Conservation (phyloP, 1,140 invertebrate species). For the Drosophila nigrodunni region DNA sequence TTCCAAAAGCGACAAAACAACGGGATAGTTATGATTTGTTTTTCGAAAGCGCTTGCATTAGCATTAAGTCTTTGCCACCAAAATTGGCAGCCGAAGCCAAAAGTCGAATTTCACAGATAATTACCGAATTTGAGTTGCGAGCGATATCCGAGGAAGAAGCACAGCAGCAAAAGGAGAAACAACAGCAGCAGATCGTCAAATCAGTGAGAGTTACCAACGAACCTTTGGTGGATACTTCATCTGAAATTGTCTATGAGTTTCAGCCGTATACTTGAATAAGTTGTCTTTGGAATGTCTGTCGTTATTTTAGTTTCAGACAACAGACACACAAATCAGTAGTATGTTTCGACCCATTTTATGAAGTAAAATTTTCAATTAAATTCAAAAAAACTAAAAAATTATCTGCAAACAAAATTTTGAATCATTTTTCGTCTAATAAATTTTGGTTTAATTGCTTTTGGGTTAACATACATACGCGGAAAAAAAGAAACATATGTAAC, state of each 20-base stretch:
- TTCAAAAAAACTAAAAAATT: conserved; percentile 5
- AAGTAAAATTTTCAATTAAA: conserved; percentile 17
- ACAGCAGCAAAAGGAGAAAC: conserved; percentile 24
- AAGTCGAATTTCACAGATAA: conserved; percentile 70
- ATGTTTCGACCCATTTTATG: conserved; percentile 9
- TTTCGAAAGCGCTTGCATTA: conserved; percentile 73
- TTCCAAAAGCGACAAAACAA: not conserved
- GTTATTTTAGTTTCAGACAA: not conserved
- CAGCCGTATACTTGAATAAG: conserved; percentile 48
- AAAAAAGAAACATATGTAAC: conserved; percentile 8
- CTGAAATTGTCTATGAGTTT: conserved; percentile 57
- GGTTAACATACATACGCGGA: not conserved
- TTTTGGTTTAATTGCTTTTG: conserved; percentile 20
- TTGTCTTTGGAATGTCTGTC: conserved; percentile 38
- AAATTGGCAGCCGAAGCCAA: conserved; percentile 74
- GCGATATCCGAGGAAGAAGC: conserved; percentile 67
- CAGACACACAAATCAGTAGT: not conserved
- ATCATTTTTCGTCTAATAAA: not conserved
- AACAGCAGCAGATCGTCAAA: conserved; percentile 9
- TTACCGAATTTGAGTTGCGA: conserved; percentile 75
- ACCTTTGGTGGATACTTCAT: conserved; percentile 9
- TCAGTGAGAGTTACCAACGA: conserved; percentile 8
- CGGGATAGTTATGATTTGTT: conserved; percentile 73
- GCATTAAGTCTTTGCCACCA: conserved; percentile 67
- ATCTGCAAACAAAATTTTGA: not conserved